Evolutionary conservation across 1,140 invertebrate species (phyloP).

Genomic region (Gonioctena quinquepunctata): DNA sequence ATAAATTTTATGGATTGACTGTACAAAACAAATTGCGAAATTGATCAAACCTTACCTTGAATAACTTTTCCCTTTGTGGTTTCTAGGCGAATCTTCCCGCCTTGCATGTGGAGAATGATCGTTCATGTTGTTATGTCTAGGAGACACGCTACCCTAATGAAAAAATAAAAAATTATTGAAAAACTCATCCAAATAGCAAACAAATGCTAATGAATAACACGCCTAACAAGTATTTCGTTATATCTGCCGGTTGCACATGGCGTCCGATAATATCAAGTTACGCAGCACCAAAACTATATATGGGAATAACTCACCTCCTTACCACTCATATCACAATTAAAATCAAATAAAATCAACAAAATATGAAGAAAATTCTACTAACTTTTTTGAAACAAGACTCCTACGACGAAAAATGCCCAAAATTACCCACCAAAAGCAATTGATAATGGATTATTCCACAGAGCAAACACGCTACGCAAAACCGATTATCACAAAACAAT

Average conservation of each 20-base stretch:
- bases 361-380: too few species aligned
- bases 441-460: too few species aligned
- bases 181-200: conserved; percentile 6
- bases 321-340: neutral
- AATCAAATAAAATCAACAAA: too few species aligned
- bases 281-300: neutral
- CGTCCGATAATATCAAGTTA: conserved; percentile 8
- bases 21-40: too few species aligned
- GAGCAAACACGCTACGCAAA: too few species aligned
- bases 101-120: conserved; percentile 47
- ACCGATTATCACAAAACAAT: too few species aligned
- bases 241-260: conserved; percentile 3
- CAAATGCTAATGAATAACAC: neutral
- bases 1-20: too few species aligned
- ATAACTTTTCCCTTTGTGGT: conserved; percentile 49
- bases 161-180: neutral
- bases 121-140: conserved; percentile 32
- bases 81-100: conserved; percentile 48
- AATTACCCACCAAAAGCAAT: too few species aligned
- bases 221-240: conserved; percentile 22
- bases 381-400: too few species aligned
- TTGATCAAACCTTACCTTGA: conserved; percentile 39
- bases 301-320: neutral
- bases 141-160: conserved; percentile 40
- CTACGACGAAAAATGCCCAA: too few species aligned